Percentiles rank a stretch among this genome's conserved stretches.
These are phyloP conservation scores for Drosophila lutescens DNA, from an alignment of 2,888 invertebrate species.

Conservation along the genomic window DNA sequence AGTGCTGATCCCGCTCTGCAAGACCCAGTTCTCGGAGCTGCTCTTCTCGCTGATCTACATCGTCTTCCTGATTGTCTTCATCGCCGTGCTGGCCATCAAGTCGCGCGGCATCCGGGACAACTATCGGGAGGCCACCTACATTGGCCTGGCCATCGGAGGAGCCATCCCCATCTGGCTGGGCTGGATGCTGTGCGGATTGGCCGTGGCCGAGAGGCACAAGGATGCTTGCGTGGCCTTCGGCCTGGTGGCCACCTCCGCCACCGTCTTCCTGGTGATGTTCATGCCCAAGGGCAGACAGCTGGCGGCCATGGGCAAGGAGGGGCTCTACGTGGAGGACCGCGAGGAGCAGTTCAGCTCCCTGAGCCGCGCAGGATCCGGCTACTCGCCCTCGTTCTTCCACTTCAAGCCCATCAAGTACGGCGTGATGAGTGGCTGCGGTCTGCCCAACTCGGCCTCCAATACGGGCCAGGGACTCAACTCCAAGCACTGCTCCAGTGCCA, in stretches of 20 bases:
- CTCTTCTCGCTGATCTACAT: constrained; percentile 92
- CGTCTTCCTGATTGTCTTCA: constrained; percentile 92
- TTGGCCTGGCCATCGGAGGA: constrained; percentile 94
- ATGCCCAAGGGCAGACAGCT: constrained; percentile 96
- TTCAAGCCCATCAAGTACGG: constrained; percentile 94
- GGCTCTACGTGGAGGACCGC: constrained; percentile 91
- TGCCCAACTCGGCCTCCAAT: constrained; percentile 84
- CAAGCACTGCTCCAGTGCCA: constrained; percentile 85
- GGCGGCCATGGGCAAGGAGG: constrained; percentile 96
- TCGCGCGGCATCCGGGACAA: constrained; percentile 96
- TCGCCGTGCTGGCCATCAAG: constrained; percentile 92
- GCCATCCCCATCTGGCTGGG: constrained; percentile 94
- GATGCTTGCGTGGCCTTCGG: constrained; percentile 96
- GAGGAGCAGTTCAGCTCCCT: constrained; percentile 93
- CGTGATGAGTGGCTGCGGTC: constrained; percentile 86
- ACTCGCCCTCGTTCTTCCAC: constrained; percentile 96
- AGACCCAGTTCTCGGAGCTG: constrained; percentile 89
- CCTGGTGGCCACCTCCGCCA: constrained; percentile 92
- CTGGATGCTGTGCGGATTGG: constrained; percentile 93
- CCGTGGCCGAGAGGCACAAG: constrained; percentile 90
- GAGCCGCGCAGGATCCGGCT: constrained; percentile 91
- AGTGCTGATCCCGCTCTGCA: constrained; percentile 86
- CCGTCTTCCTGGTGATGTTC: constrained; percentile 96
- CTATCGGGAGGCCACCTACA: constrained; percentile 96
- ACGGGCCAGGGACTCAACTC: constrained; percentile 84